Evolutionary conservation across 2,113 vertebrate species (phyloP), one percentile per base, ranked within the genome.

Genomic region (Thermophis baileyi): DNA sequence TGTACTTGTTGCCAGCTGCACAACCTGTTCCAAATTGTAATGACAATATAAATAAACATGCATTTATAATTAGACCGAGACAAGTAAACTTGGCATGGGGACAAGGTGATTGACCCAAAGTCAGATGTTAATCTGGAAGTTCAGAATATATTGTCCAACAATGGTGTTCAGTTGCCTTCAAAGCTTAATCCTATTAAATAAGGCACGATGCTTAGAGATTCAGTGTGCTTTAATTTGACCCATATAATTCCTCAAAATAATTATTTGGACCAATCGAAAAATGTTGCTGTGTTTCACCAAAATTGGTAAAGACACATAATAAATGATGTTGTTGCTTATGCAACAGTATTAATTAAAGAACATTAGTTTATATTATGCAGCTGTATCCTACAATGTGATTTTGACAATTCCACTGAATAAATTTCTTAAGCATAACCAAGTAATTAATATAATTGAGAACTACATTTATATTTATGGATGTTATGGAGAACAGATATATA

Each of bases 101-200:
- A 8, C 53, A 81, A 40, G 74, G n/a, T 74, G 47, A 90, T 4
- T 90, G 35, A 94, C 89, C 46, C 50, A 87, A 88, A 90, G 93
- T 96, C 91, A 95, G 51, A 92, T 95, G 95, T 94, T 94, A 95
- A 54, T n/a, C 81, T 81, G 89, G 86, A 93, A 46, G 86, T 95
- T n/a, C 44, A 94, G 81, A 95, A 91, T 60, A 4, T 47, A 95
- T 24, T 95, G 94, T 94, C 88, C 87, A 95, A 89, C 55, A 94
- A 49, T 95, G 94, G 74, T 92, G 92, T 90, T 95, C 93, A 92
- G 92, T 87, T 96, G 93, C 91, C 86, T 93, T 94, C 92, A 92
- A 94, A 93, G 55, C 69, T 94, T 93, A 96, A 96, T 94, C 94
- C 16, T 94, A 93, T 96, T 96, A 95, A 91, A n/a, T 94, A 93